Conservation (phyloP, 2,797 vertebrate species). For the Spondyliosoma cantharus region DNA sequence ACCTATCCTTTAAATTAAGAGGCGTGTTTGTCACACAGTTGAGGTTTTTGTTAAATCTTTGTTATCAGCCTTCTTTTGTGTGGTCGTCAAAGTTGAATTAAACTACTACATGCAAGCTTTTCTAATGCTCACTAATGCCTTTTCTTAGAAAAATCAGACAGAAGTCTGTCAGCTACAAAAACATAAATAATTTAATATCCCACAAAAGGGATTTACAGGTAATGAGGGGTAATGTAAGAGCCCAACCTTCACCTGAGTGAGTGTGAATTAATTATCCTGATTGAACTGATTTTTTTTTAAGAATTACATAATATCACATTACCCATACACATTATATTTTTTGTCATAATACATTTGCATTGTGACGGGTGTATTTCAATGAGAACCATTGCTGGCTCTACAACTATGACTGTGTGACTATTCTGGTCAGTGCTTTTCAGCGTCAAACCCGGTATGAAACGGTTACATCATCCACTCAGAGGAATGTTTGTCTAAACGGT, state of each 20-base stretch:
- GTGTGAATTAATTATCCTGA: neutral
- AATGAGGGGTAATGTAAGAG: neutral
- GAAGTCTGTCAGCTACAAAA: neutral
- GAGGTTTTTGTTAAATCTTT: neutral
- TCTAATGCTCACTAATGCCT: neutral
- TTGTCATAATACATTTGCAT: neutral
- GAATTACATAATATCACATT: neutral
- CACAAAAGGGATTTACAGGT: neutral
- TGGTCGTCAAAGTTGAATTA: neutral
- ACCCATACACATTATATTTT: neutral
- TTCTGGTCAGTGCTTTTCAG: neutral
- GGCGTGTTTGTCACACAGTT: neutral
- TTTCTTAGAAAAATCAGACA: neutral
- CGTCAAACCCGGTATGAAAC: neutral
- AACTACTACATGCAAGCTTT: neutral
- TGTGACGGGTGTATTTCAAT: neutral
- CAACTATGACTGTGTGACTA: neutral
- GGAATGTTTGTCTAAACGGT: constrained; percentile 26
- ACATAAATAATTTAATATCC: neutral
- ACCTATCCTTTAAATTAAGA: too few species aligned
- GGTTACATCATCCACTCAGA: neutral
- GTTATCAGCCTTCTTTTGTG: neutral
- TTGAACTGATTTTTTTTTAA: neutral
- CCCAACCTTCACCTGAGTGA: neutral
- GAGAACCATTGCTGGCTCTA: neutral